Conservation (phyloP, 2,113 vertebrate genomes). For the Regulus satrapa region DNA sequence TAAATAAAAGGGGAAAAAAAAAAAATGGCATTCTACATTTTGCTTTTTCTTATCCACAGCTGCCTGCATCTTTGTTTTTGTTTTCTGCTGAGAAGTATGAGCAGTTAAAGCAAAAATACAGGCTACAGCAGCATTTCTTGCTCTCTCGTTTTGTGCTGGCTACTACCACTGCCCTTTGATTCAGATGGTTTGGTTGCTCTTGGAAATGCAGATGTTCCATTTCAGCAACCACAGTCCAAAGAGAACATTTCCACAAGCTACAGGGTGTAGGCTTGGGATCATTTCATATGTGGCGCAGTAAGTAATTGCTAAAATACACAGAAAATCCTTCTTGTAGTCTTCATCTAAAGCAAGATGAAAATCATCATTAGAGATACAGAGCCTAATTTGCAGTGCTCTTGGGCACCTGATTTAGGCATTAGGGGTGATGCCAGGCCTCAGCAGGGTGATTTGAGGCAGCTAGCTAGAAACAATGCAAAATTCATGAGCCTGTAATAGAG, state of each 20-base stretch:
- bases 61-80: not conserved
- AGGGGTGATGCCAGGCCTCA: not conserved
- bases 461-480: not conserved
- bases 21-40: not conserved
- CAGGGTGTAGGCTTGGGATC: not conserved
- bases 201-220: constrained; percentile 9
- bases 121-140: not conserved
- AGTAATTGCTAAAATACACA: not conserved
- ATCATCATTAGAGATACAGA: not conserved
- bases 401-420: not conserved
- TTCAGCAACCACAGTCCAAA: not conserved
- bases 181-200: not conserved
- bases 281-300: not conserved
- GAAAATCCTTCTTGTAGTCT: not conserved
- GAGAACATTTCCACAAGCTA: not conserved
- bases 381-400: not conserved
- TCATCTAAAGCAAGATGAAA: not conserved
- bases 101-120: not conserved
- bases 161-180: constrained; percentile 7
- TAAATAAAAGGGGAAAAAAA: too few relatives aligned
- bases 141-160: not conserved
- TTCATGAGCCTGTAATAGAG: not conserved
- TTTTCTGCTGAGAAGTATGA: not conserved
- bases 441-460: not conserved
- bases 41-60: not conserved